Percentiles rank a stretch among this genome's conserved stretches.
These are phyloP conservation scores for Trissolcus japonicus DNA, from an alignment of 2,888 invertebrate species.

Conservation along the genomic window DNA sequence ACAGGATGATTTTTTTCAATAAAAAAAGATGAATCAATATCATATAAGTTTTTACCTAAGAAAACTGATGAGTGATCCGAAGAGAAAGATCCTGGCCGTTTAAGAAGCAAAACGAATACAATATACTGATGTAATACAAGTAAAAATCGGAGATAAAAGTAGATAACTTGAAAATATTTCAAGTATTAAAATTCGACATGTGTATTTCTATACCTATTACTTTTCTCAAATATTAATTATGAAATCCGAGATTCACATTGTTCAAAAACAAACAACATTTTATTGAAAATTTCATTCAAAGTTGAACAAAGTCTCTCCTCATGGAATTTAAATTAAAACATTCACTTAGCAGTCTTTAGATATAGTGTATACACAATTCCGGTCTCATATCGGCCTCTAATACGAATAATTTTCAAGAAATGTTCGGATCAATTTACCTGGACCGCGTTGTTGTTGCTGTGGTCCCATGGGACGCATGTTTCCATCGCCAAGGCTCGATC, in stretches of 20 bases:
- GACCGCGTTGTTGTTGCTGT: conserved; percentile 72
- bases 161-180: too few relatives aligned
- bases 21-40: background rate
- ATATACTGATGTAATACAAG: conserved; percentile 8
- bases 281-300: too few relatives aligned
- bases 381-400: too few relatives aligned
- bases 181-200: too few relatives aligned
- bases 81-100: conserved; percentile 41
- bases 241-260: too few relatives aligned
- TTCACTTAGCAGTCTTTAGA: background rate
- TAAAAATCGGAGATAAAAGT: background rate
- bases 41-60: conserved; percentile 34
- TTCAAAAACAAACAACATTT: too few relatives aligned
- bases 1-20: background rate
- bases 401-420: too few relatives aligned
- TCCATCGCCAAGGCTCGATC: conserved; percentile 74
- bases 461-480: conserved; percentile 71
- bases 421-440: conserved; percentile 62
- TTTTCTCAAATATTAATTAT: too few relatives aligned
- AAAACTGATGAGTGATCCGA: conserved; percentile 39
- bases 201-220: too few relatives aligned
- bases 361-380: background rate
- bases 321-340: background rate
- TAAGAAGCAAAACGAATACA: conserved; percentile 30
- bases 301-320: too few relatives aligned